Evolutionary conservation across 2,888 invertebrate species (phyloP).

Genomic region (Nemurella pictetii): DNA sequence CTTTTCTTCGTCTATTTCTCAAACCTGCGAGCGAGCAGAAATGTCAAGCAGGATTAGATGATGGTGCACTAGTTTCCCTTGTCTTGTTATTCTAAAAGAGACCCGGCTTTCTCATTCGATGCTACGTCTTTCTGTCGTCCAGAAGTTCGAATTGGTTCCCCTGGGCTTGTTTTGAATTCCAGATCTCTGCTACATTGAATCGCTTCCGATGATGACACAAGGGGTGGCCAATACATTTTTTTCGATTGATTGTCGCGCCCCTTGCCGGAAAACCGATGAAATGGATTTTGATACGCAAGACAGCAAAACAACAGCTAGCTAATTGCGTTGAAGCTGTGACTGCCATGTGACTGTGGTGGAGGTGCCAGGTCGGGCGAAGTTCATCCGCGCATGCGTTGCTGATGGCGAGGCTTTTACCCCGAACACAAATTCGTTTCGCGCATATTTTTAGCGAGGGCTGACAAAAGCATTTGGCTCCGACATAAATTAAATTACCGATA

Average conservation of each 20-base stretch:
- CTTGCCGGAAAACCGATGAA: not conserved
- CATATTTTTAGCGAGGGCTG: not conserved
- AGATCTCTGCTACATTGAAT: not conserved
- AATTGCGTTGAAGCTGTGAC: too few relatives aligned
- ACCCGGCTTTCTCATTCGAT: not conserved
- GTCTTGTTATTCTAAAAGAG: not conserved
- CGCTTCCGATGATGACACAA: not conserved
- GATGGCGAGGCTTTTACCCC: too few relatives aligned
- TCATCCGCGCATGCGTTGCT: too few relatives aligned
- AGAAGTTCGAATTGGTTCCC: not conserved
- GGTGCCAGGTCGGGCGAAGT: not conserved
- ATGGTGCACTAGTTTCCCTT: not conserved
- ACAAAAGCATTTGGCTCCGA: not conserved
- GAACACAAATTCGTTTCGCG: not conserved
- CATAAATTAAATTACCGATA: not conserved
- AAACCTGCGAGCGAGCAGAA: not conserved
- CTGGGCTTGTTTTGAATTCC: not conserved
- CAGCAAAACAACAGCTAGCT: not conserved
- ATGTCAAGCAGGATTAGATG: not conserved
- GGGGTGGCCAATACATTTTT: not conserved
- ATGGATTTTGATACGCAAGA: not conserved
- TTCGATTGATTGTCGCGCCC: not conserved
- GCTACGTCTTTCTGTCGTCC: not conserved
- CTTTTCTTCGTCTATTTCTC: constrained; percentile 7
- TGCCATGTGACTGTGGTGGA: too few relatives aligned